Evolutionary conservation across 2,113 vertebrate species (phyloP), one percentile per base, ranked within the genome.

Genomic region (Dascyllus trimaculatus): DNA sequence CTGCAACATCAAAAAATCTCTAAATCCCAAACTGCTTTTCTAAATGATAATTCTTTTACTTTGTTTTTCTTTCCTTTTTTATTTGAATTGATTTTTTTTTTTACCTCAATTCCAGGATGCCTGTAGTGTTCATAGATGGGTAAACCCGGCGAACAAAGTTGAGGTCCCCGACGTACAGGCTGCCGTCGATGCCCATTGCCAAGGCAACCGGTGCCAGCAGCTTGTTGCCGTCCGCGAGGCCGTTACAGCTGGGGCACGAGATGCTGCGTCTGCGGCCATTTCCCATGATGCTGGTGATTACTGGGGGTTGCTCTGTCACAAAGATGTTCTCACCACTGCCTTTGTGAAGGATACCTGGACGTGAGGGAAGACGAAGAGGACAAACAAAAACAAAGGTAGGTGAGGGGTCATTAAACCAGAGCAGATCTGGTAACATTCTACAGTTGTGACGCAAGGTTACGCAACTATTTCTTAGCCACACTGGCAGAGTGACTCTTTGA

Each of bases 181-280:
- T 99, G 88, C 98, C 98, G 17, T 99, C 98, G 3, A 95, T 93
- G 62, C 98, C 98, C 76, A 97, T 96, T 2, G 98, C 97, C 90
- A 99, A 95, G n/a, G 97, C 98, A 13, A 99, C 97, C 0, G 98
- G 98, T n/a, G 98, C 98, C 91, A 99, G 89, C 68, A 99, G 96
- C 84, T 99, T 99, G 95, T 99, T 99, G 81, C 98, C 97, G 65
- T 99, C 98, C 0, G 98, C 98, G 5, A 99, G 95, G 35, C 98
- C 98, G 0, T 99, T 99, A 87, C 98, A 99, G 93, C 98, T 99
- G 10, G 98, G 98, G 78, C 98, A 99, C 46, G 98, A 99, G 77
- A 99, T 99, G 84, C 98, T 99, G 64, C 98, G 96, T 5, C 98
- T 94, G 11, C 98, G 96, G 32, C 98, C 98, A 0, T 99, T 99